Evolutionary conservation across 2,797 vertebrate species (phyloP), one percentile per base, ranked within the genome.

Genomic region (Gouania willdenowi): DNA sequence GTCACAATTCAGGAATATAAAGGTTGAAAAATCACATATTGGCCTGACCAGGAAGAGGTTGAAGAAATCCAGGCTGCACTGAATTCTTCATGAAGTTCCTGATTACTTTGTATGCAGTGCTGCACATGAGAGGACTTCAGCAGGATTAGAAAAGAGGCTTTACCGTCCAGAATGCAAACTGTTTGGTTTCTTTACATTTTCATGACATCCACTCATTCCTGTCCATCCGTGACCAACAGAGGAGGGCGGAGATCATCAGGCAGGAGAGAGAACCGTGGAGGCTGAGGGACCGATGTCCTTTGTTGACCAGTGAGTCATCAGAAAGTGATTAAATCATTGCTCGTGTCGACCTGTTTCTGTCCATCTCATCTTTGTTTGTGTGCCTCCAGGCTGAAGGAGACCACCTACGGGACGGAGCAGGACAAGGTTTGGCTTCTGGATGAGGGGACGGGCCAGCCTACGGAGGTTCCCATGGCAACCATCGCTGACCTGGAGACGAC

Each of bases 401-500:
- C 53, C 0, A n/a, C 11, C 18, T 7, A 56, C 6, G 51, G 62
- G 12, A 20, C 41, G 1, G 67, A 77, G 31, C 15, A 1, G 53
- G 74, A 75, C 40, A 49, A 35, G 13, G 8, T 51, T 41, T 67
- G 43, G 56, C 61, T 68, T 13, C 50, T 49, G 8, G 77, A 76
- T 3, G 53, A 84, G 33, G 59, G 66, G 15, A 28, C 41, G 0
- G 79, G 33, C 11, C 66, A 12, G 6, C 70, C 66, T 2, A 10
- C 12, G 0, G 66, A 65, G 4, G 17, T 23, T 26, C 42, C 58
- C 26, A 31, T 48, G 6, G 44, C 13, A 3, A 21, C 8, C n/a
- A n/a, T n/a, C n/a, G 26, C 39, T 1, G 13, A 46, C 2, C 18
- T 13, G 14, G 89, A 91, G 57, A 73, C 68, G 68, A 93, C 88